Conservation (phyloP, 2,888 invertebrate species). For the Drosophila sordidapex region DNA sequence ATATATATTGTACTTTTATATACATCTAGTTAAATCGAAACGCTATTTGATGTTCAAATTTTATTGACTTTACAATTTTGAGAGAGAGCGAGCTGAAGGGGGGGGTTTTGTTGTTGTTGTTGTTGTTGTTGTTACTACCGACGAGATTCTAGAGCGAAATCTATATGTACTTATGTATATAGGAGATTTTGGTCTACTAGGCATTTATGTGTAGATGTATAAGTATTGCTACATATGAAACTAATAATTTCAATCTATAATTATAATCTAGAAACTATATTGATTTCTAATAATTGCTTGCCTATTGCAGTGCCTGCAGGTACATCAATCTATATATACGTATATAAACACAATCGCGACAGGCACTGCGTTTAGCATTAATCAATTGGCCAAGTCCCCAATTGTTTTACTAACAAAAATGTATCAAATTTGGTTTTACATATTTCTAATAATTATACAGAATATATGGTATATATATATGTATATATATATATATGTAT, state of each 20-base stretch:
- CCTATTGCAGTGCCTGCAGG: slow-evolving; percentile 21
- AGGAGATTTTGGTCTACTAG: slow-evolving; percentile 7
- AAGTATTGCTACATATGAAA: slow-evolving; percentile 16
- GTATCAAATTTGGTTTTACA: slow-evolving; percentile 17
- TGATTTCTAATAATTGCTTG: slow-evolving; percentile 13
- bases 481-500: slow-evolving; percentile 26
- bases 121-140: slow-evolving; percentile 2
- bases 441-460: slow-evolving; percentile 14
- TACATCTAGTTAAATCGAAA: slow-evolving; percentile 34
- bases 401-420: slow-evolving; percentile 10
- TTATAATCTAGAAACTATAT: slow-evolving; percentile 30
- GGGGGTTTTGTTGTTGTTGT: neutral
- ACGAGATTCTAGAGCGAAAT: slow-evolving; percentile 30
- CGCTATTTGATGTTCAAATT: slow-evolving; percentile 16
- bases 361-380: slow-evolving; percentile 2
- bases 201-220: slow-evolving; percentile 8
- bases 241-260: slow-evolving; percentile 22
- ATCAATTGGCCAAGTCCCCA: slow-evolving; percentile 3
- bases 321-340: neutral
- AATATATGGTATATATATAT: slow-evolving; percentile 5
- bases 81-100: slow-evolving; percentile 37
- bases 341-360: neutral
- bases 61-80: slow-evolving; percentile 33
- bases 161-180: slow-evolving; percentile 10
- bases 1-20: slow-evolving; percentile 10